Percentiles rank a stretch among this genome's conserved stretches.
Conservation (phyloP, 2,888 invertebrate species). For the Tholera decimalis region DNA sequence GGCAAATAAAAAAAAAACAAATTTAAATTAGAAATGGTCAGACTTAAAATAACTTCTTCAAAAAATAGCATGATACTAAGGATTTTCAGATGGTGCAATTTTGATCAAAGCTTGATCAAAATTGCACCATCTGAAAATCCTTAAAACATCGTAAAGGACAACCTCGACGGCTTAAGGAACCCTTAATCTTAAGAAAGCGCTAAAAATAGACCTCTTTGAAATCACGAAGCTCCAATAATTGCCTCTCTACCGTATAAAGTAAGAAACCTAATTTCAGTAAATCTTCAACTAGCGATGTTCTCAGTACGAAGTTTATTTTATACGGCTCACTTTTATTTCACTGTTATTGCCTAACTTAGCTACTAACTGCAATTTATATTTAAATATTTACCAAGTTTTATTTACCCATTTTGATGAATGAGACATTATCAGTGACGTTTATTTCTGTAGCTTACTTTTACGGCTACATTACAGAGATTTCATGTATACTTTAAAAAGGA, state of each 20-base stretch:
- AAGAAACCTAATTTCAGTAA: conserved; percentile 45
- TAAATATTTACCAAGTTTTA: conserved; percentile 49
- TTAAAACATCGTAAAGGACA: background rate
- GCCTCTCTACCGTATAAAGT: conserved; percentile 38
- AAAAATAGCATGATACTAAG: conserved; percentile 1
- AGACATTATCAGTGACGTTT: conserved; percentile 22
- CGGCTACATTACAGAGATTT: conserved; percentile 19
- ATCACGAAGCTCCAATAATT: conserved; percentile 51
- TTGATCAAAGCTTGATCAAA: conserved; percentile 7
- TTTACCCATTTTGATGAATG: conserved; percentile 46
- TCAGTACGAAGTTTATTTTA: conserved; percentile 37
- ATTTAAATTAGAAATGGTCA: background rate
- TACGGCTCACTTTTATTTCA: conserved; percentile 36
- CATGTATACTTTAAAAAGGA: conserved; percentile 5
- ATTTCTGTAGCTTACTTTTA: conserved; percentile 39
- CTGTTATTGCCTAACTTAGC: conserved; percentile 37
- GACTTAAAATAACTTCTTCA: background rate
- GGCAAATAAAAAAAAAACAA: conserved; percentile 7
- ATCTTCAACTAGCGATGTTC: conserved; percentile 37
- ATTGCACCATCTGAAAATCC: conserved; percentile 7
- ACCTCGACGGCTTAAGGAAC: background rate
- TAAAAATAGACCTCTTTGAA: conserved; percentile 43
- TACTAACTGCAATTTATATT: conserved; percentile 49
- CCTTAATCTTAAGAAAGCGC: conserved; percentile 11
- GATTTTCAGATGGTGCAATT: background rate